Base-by-base conservation (phyloP, 2,888 invertebrate genomes). In the Spisula solida region DNA sequence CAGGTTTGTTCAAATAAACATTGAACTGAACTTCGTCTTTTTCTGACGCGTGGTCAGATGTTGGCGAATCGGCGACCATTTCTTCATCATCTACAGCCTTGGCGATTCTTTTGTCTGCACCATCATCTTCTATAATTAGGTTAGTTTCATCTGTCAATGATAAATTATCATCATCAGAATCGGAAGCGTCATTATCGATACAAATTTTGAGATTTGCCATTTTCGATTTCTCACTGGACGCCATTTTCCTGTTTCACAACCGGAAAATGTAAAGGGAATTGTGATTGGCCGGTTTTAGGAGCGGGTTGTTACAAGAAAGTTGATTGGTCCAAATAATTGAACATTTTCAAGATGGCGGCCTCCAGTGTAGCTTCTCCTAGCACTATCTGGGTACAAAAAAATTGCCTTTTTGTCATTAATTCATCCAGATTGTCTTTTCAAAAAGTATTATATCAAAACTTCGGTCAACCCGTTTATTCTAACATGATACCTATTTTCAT, bases 151-250 rank as follows among this genome's bases (percentile, higher is more conserved):
- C 94, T 12, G 91, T 90, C 16, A 92, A 66, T 18, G 90, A 91
- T 56, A 92, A 83, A 25, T 90, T 88, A n/a, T 92, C 92, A 56
- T 93, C 92, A 81, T 93, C 88, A 18, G 92, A 93, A 14, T 90
- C 93, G 55, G 94, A 94, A 48, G 93, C 94, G 51, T 94, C 94
- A 86, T 96, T 96, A 85, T 96, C 96, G 41, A 96, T 94, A 90
- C 95, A 95, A 86, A 96, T 96, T 91, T 95, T 96, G 56, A 96
- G 92, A 14, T 95, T 96, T 29, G 95, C 95, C 16, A 95, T 90
- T 85, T 94, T 94, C 86, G 93, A 86, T 90, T 93, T 91, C 34
- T 88, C 89, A 5, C 85, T 86, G 41, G 91, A 92, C 85, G 94
- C 95, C 95, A 95, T 95, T 87, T 87, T 87, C 48, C 47, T 12